These are phyloP conservation scores for Gallirallus australis DNA, from an alignment of 2,797 vertebrate species.

Conservation along the genomic window DNA sequence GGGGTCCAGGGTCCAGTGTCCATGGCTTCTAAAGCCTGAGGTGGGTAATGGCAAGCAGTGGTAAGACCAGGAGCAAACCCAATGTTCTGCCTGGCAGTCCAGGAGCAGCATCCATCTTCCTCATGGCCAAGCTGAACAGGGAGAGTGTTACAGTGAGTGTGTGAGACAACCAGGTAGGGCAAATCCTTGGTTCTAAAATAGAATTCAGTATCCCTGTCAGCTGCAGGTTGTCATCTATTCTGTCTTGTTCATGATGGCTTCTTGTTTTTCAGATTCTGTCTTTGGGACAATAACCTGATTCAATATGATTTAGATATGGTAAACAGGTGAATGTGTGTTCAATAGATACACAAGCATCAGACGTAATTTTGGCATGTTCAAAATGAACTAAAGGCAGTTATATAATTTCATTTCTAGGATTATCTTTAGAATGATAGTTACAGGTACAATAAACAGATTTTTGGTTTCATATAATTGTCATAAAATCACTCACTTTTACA, in stretches of 20 bases:
- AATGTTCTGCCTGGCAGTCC: not conserved
- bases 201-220: not conserved
- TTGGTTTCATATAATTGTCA: not conserved
- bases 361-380: not conserved
- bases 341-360: not conserved
- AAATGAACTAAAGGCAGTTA: not conserved
- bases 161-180: not conserved
- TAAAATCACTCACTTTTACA: not conserved
- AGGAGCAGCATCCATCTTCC: not conserved
- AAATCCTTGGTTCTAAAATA: not conserved
- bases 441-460: not conserved
- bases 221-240: not conserved
- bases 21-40: not conserved
- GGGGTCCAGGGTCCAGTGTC: not conserved
- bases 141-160: not conserved
- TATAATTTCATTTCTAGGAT: not conserved
- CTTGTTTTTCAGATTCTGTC: not conserved
- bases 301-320: not conserved
- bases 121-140: not conserved
- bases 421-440: not conserved
- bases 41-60: not conserved
- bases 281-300: accelerated
- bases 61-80: not conserved
- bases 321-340: not conserved
- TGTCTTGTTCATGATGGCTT: not conserved